Evolutionary conservation across 1,140 invertebrate genomes (phyloP).

Genomic region (Ostrea edulis): DNA sequence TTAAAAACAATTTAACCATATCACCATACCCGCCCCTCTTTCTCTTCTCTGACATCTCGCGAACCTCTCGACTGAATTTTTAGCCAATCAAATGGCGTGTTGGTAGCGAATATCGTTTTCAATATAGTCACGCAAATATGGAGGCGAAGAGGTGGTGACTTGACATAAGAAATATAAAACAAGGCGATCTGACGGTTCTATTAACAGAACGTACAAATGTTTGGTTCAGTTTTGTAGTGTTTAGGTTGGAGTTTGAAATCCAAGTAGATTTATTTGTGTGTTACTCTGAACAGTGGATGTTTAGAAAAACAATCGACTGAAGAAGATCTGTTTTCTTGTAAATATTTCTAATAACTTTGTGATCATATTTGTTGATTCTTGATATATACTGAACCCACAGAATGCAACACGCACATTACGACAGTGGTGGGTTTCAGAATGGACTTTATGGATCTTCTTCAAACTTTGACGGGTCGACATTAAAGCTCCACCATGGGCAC

Average conservation of each 20-base stretch:
- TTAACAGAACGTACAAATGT: conserved; percentile 45
- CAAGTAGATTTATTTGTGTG: conserved; percentile 32
- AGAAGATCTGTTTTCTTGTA: conserved; percentile 53
- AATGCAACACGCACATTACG: conserved; percentile 66
- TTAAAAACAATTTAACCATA: conserved; percentile 40
- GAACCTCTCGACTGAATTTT: conserved; percentile 19
- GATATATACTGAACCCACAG: neutral
- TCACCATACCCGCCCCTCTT: neutral
- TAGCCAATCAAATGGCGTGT: conserved; percentile 43
- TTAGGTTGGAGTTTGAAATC: conserved; percentile 35
- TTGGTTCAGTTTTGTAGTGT: conserved; percentile 45
- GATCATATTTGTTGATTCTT: conserved; percentile 43
- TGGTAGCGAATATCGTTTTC: conserved; percentile 32
- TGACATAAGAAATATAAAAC: conserved; percentile 38
- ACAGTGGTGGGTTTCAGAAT: conserved; percentile 62
- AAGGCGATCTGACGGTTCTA: conserved; percentile 38
- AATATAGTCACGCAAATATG: conserved; percentile 49
- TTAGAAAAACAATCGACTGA: conserved; percentile 48
- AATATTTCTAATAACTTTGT: conserved; percentile 38
- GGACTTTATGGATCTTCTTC: conserved; percentile 63
- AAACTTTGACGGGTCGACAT: conserved; percentile 62
- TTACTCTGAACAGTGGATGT: conserved; percentile 26
- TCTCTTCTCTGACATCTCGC: conserved; percentile 11
- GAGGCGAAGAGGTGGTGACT: conserved; percentile 12
- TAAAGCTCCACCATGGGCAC: conserved; percentile 66